Conservation (phyloP, 2,888 invertebrate genomes). For the Drosophila histrio region DNA sequence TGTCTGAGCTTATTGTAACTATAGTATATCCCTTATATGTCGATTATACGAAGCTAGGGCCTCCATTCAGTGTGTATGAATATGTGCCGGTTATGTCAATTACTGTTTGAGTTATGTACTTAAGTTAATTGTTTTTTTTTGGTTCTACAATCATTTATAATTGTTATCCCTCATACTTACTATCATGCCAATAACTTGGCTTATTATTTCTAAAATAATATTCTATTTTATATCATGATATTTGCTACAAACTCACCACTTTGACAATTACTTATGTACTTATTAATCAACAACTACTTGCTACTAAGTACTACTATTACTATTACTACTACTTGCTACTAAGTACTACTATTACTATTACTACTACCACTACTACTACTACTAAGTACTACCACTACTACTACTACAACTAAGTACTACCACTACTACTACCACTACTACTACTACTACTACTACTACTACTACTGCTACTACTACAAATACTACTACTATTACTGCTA, state of each 20-base stretch:
- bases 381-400: constrained; percentile 49
- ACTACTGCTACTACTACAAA: constrained; percentile 49
- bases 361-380: constrained; percentile 39
- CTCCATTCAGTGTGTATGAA: constrained; percentile 39
- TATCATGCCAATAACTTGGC: constrained; percentile 42
- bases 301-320: constrained; percentile 41
- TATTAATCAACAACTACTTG: constrained; percentile 21
- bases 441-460: constrained; percentile 41
- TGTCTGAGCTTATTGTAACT: neutral
- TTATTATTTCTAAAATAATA: constrained; percentile 30
- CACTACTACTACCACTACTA: constrained; percentile 39
- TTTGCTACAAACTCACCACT: constrained; percentile 70
- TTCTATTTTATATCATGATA: constrained; percentile 60
- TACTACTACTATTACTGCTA: constrained; percentile 38
- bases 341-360: constrained; percentile 46
- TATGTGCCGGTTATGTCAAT: constrained; percentile 48
- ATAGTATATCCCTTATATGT: neutral
- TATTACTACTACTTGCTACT: constrained; percentile 30
- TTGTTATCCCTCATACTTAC: constrained; percentile 44
- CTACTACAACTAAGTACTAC: constrained; percentile 44
- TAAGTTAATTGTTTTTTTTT: constrained; percentile 20
- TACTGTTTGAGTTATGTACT: constrained; percentile 44
- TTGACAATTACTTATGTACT: constrained; percentile 43
- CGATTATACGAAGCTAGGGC: constrained; percentile 12
- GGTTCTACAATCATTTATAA: constrained; percentile 34